Evolutionary conservation across 2,888 invertebrate genomes (phyloP), one percentile per base, ranked within the genome.

Genomic region (Patella caerulea): DNA sequence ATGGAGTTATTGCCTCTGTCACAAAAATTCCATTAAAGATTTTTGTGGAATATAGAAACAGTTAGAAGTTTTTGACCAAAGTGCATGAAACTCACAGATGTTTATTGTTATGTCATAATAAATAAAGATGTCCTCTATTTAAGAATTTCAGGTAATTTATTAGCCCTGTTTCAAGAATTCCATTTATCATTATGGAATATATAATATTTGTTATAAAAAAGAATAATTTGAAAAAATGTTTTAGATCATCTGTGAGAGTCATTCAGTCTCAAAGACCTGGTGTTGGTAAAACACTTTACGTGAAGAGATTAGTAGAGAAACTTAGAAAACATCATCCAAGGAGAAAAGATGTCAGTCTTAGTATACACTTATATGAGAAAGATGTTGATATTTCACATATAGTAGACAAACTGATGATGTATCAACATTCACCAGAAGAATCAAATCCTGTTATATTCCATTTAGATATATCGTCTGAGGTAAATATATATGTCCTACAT

Each of bases 391-490:
- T 73, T 5, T 72, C 71, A 9, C 74, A 70, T 34, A 77, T 84
- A 7, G 78, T 79, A 17, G 72, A 77, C 34, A 77, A 71, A 56
- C 75, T 84, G 52, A 76, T 84, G 65, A 24, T 70, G 53, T 76
- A 81, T 72, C 80, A 78, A 0, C 71, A 70, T 4, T 17, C 73
- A 54, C 78, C 79, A 34, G 76, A 69, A 2, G 19, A 72, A 14
- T 15, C 19, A 17, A 55, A 75, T 14, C 82, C 82, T 4, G 78
- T 83, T 15, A 78, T 87, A 34, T 82, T 83, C 72, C 87, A 87
- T 75, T 74, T 87, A n/a, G 84, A 87, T 74, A 82, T 87, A 19
- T 84, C 86, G 15, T 82, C 84, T 75, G 85, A 87, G 82, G 87
- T 87, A 74, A 65, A 34, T 29, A 45, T 45, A 0, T 15, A 71